phyloP scores from a whole-genome alignment of 2,888 invertebrate genomes.

The Drepanosiphum platanoidis region DNA sequence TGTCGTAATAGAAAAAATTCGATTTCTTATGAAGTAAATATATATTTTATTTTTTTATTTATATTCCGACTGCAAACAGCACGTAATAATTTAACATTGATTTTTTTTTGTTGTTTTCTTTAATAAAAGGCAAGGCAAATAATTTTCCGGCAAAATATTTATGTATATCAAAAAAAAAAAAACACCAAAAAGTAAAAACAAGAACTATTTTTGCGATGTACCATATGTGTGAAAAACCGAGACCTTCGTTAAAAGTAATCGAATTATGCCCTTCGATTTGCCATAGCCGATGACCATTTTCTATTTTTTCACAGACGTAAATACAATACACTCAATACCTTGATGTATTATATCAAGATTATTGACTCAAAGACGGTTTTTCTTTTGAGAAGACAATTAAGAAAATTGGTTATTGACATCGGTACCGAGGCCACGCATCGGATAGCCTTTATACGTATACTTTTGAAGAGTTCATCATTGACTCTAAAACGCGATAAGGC shows the following conservation, averaged over 20 bases:
- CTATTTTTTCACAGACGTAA: slow-evolving; percentile 16
- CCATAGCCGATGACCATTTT: slow-evolving; percentile 40
- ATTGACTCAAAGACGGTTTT: slow-evolving; percentile 50
- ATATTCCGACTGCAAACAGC: background rate
- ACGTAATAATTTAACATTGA: no score
- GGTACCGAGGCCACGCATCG: background rate
- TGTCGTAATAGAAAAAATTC: no score
- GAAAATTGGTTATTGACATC: slow-evolving; percentile 48
- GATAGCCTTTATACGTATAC: background rate
- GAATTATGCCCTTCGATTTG: slow-evolving; percentile 53
- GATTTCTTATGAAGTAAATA: background rate
- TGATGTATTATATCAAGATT: slow-evolving; percentile 34
- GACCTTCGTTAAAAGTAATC: slow-evolving; percentile 32
- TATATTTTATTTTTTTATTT: background rate
- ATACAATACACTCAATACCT: slow-evolving; percentile 54
- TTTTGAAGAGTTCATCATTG: slow-evolving; percentile 43
- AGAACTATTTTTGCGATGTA: background rate
- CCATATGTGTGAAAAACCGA: background rate
- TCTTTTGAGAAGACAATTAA: background rate
- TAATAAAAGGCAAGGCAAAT: no score
- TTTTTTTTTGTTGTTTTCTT: no score
- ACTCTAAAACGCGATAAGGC: no score
- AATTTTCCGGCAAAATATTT: no score
- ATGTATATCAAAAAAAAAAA: no score
- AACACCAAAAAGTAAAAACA: background rate